Evolutionary conservation across 1,140 invertebrate genomes (phyloP).

Genomic region (Drosophila truncata): DNA sequence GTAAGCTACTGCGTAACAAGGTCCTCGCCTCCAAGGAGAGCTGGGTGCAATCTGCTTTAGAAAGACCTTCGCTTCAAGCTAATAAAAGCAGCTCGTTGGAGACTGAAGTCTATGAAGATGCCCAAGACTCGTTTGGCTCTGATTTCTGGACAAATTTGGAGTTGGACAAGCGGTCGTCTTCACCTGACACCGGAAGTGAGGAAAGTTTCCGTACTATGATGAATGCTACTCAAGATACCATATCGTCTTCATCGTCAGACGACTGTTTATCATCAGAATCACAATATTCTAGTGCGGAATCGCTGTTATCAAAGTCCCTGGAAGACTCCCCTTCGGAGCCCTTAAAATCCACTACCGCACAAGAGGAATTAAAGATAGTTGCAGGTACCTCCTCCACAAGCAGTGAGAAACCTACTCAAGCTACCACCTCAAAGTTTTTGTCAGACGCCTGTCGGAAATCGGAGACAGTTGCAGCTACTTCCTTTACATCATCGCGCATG

Average conservation of each 20-base stretch:
- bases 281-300: not conserved
- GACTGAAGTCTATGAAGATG: not conserved
- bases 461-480: not conserved
- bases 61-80: not conserved
- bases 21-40: not conserved
- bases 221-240: not conserved
- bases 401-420: too few species aligned
- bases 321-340: not conserved
- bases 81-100: not conserved
- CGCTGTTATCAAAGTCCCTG: not conserved
- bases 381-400: not conserved
- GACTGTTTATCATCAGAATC: not conserved
- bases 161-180: not conserved
- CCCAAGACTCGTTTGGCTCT: accelerated
- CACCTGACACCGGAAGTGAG: not conserved
- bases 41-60: not conserved
- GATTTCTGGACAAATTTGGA: too few species aligned
- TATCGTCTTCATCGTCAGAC: not conserved
- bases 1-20: not conserved
- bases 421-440: too few species aligned
- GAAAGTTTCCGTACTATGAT: not conserved
- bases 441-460: not conserved
- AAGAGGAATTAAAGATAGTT: not conserved
- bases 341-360: not conserved
- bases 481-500: not conserved